Conservation (phyloP, 2,797 vertebrate genomes). For the Champsocephalus gunnari region DNA sequence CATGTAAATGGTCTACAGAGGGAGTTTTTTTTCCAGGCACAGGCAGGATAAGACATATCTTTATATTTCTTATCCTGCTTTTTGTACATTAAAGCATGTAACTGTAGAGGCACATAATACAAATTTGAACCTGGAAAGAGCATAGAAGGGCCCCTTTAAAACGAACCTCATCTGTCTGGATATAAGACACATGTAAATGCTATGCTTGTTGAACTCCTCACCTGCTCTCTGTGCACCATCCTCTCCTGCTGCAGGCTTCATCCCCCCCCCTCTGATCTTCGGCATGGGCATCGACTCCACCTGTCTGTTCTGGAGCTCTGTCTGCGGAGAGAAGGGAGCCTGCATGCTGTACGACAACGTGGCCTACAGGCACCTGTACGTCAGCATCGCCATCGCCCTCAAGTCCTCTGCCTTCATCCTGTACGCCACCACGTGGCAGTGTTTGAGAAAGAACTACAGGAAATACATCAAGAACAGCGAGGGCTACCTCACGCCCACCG, state of each 20-base stretch:
- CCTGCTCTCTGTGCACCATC: constrained; percentile 51
- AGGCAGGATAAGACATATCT: no score
- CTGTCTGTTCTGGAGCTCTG: constrained; percentile 97
- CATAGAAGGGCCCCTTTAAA: not conserved
- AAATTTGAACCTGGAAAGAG: no score
- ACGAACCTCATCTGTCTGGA: constrained; percentile 29
- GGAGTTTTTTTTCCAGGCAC: no score
- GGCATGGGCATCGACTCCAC: constrained; percentile 98
- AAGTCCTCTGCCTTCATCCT: constrained; percentile 95
- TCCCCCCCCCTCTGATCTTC: constrained; percentile 97
- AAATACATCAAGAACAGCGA: constrained; percentile 98
- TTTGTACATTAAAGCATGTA: no score
- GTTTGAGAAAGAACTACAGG: constrained; percentile 95
- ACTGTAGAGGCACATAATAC: no score
- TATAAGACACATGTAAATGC: constrained; percentile 35
- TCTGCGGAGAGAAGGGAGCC: constrained; percentile 94
- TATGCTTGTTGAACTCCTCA: constrained; percentile 49
- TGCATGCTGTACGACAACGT: constrained; percentile 97
- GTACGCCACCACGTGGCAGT: constrained; percentile 97
- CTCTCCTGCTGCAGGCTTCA: constrained; percentile 89
- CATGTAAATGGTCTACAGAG: no score
- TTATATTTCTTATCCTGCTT: no score
- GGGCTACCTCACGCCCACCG: constrained; percentile 94
- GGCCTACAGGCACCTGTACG: constrained; percentile 95
- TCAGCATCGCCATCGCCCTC: constrained; percentile 96